Evolutionary conservation across 2,888 invertebrate species (phyloP), one percentile per base, ranked within the genome.

Genomic region (Nemotelus nigrinus): DNA sequence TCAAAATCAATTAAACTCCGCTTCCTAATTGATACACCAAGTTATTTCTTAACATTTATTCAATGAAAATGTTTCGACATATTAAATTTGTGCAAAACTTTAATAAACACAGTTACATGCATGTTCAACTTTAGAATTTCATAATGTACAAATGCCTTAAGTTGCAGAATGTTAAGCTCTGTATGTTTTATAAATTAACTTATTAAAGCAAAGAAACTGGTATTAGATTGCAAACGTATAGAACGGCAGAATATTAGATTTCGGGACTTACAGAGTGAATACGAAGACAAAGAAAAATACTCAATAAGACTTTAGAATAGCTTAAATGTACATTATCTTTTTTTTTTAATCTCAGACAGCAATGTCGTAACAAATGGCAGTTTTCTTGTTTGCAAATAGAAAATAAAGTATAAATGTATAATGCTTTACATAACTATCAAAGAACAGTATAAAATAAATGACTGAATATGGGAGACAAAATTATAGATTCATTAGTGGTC

Each of bases 141-240:
- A 63, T 74, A 74, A 74, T 74, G 74, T 74, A 74, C 74, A 74
- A 60, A 74, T 60, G 74, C 63, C 74, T 48, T 63, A 74, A 74
- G 43, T 43, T 63, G 48, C 4, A 60, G 25, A 25, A 25, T 58
- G n/a, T 58, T 4, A 58, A 58, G 8, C 8, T 53, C n/a, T 53
- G 7, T 53, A 58, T 10, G n/a, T 58, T n/a, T 58, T 58, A 58
- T 58, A 58, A 58, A 58, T 39, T 10, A 58, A 2, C 39, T 58
- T 58, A 58, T n/a, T 39, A n/a, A 39, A 58, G 39, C n/a, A 5
- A 58, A 58, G 39, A 58, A 6, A 58, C n/a, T 25, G 25, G 25
- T 25, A 25, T 25, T 25, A 25, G 25, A 25, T 25, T 25, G 25
- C 25, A 25, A 25, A 25, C 25, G 25, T 25, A 25, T 25, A 25